phyloP scores from a whole-genome alignment of 2,113 vertebrate genomes.

The Pedetes capensis region DNA sequence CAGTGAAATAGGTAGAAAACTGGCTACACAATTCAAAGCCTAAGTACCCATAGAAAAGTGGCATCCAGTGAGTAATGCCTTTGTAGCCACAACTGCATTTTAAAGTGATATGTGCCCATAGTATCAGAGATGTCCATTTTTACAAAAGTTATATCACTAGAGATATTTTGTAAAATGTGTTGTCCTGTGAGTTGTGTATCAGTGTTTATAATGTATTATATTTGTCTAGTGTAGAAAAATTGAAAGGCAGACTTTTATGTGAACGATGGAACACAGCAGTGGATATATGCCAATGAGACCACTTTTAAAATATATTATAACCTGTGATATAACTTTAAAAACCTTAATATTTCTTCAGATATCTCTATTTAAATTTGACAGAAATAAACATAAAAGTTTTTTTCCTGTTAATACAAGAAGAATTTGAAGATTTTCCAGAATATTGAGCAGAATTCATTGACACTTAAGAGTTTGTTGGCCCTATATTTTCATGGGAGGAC shows the following conservation, averaged over 20 bases:
- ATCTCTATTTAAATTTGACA: conserved; percentile 78
- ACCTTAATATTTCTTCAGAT: conserved; percentile 81
- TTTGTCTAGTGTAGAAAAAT: conserved; percentile 82
- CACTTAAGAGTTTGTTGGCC: conserved; percentile 52
- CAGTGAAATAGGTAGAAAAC: conserved; percentile 32
- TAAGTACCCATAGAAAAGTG: conserved; percentile 62
- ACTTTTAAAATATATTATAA: conserved; percentile 72
- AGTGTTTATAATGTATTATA: conserved; percentile 80
- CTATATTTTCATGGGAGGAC: conserved; percentile 75
- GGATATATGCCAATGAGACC: conserved; percentile 73
- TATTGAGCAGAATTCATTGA: conserved; percentile 71
- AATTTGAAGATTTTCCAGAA: conserved; percentile 76
- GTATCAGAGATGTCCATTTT: conserved; percentile 77
- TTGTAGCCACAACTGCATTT: conserved; percentile 80
- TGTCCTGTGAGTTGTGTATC: conserved; percentile 79
- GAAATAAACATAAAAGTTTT: conserved; percentile 74
- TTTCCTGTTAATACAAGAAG: conserved; percentile 76
- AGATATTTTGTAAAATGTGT: conserved; percentile 82
- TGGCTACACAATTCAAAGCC: conserved; percentile 70
- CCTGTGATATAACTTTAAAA: conserved; percentile 76
- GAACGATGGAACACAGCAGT: conserved; percentile 77
- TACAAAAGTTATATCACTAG: conserved; percentile 77
- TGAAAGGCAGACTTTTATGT: conserved; percentile 78
- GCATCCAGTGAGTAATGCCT: conserved; percentile 71
- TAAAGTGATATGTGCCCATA: conserved; percentile 81